Percentiles rank a stretch among this genome's conserved stretches.
These are phyloP conservation scores for Sinelater perroti DNA, from an alignment of 2,888 invertebrate species.

Conservation along the genomic window DNA sequence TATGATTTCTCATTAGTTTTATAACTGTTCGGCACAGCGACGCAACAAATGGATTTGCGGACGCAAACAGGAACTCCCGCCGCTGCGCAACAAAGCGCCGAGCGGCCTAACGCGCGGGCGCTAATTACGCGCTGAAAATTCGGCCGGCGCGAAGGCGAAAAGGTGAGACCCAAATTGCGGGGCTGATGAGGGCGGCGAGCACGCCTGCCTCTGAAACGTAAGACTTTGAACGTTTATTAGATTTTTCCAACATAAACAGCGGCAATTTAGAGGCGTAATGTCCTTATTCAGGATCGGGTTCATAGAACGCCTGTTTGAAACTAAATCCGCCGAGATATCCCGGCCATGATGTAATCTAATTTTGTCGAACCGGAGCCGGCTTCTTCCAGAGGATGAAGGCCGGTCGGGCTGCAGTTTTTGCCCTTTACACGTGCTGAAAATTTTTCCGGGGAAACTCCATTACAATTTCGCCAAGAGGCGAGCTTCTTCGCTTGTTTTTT, in stretches of 20 bases:
- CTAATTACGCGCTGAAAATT: no score
- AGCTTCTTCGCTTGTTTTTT: no score
- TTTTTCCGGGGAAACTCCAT: no score
- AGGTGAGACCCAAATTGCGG: no score
- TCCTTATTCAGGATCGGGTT: constrained; percentile 39
- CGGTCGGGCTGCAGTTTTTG: no score
- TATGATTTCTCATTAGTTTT: constrained; percentile 48
- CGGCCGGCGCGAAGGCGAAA: no score
- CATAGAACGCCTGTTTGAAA: constrained; percentile 40
- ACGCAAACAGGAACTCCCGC: constrained; percentile 14
- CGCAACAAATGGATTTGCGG: constrained; percentile 25
- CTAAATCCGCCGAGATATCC: constrained; percentile 39
- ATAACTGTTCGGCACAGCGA: constrained; percentile 34
- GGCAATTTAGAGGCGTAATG: constrained; percentile 37
- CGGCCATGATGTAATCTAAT: constrained; percentile 39
- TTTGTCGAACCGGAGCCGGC: constrained; percentile 36
- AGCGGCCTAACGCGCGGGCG: no score
- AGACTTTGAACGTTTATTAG: constrained; percentile 34
- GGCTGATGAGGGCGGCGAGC: not conserved
- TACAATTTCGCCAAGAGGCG: no score
- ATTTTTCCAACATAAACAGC: constrained; percentile 29
- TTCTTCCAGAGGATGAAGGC: no score
- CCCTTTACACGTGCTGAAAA: no score
- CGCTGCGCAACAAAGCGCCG: no score
- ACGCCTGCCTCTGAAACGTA: constrained; percentile 7